Evolutionary conservation across 2,113 vertebrate species (phyloP), one percentile per base, ranked within the genome.

Genomic region (Datnioides undecimradiatus): DNA sequence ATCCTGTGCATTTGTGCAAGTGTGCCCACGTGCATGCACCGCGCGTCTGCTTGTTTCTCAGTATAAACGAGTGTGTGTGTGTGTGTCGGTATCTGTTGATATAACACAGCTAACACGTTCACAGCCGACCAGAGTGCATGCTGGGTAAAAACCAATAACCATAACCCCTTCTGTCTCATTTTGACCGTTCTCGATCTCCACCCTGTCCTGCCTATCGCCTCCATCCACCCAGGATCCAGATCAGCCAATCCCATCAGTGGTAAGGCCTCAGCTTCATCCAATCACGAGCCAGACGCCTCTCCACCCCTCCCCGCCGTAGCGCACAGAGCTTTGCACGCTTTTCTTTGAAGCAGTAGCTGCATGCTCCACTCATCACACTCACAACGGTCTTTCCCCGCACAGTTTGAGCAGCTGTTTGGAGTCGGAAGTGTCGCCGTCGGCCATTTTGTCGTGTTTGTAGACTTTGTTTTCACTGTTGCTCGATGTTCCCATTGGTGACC

Each of bases 161-260:
- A 79, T 80, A 65, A 84, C 54, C 77, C 88, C 71, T 71, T 85
- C 73, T 91, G 83, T 91, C 75, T 92, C 88, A 93, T 89, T 90
- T 76, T 94, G 83, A 92, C 86, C 75, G 78, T 88, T 92, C 96
- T 94, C 96, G 95, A 96, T 94, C 95, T 95, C 96, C 95, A 95
- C 96, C 86, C 95, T 97, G 95, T 98, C 95, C 95, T 95, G 95
- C 95, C 91, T 91, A 94, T 95, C 95, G 96, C 97, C 95, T 91
- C 94, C 96, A 95, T 96, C 95, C 95, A 92, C 92, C 94, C 97
- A 99, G 98, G 98, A 99, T 99, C 98, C 96, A 98, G 98, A 97
- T 99, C 98, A 94, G 98, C 98, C 95, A 99, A 99, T 95, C 97
- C 97, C 94, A 97, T 97, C 95, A 97, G 97, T 96, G 98, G 98